Conservation (phyloP, 2,797 vertebrate species). For the Molossus molossus region DNA sequence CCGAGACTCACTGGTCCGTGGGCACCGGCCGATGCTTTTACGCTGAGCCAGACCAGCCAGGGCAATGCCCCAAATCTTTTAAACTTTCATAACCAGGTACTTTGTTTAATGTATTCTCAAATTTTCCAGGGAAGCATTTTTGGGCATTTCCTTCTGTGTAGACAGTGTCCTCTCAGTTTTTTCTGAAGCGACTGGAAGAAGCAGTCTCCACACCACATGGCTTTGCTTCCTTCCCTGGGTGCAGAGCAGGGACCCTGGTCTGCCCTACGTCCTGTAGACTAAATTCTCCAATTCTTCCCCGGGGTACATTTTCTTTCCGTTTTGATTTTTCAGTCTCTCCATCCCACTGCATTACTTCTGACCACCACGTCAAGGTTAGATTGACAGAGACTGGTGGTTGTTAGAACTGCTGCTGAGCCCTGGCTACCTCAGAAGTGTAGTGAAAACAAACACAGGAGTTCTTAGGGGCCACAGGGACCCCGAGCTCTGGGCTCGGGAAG, state of each 20-base stretch:
- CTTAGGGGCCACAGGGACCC: too few relatives aligned
- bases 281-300: constrained; percentile 5
- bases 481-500: neutral
- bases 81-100: neutral
- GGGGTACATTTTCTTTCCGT: constrained; percentile 2
- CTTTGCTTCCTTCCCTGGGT: neutral
- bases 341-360: neutral
- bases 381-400: constrained; percentile 12
- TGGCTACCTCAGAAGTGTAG: constrained; percentile 62
- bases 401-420: constrained; percentile 63
- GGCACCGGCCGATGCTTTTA: neutral
- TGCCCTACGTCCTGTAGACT: neutral
- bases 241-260: rapidly evolving
- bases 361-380: neutral
- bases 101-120: neutral
- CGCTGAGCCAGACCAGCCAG: neutral
- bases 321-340: constrained; percentile 43
- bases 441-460: constrained; percentile 74
- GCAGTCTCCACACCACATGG: rapidly evolving
- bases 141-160: neutral
- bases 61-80: neutral
- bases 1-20: too few relatives aligned
- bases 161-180: neutral
- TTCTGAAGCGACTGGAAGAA: neutral
- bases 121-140: neutral